phyloP scores from a whole-genome alignment of 2,113 vertebrate species.

The Brienomyrus longianalis region DNA sequence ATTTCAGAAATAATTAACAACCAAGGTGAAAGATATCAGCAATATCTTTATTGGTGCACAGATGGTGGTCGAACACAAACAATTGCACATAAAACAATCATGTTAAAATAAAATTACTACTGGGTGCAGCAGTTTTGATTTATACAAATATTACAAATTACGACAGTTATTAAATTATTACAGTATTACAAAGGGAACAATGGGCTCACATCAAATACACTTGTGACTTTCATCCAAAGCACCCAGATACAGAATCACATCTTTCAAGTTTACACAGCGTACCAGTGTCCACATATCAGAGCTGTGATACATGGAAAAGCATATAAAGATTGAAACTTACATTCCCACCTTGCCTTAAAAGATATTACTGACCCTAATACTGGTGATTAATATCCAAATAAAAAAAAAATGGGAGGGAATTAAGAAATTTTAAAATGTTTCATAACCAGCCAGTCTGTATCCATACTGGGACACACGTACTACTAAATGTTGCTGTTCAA shows the following conservation, averaged over 20 bases:
- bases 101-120: neutral
- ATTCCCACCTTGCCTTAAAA: neutral
- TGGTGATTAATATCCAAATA: neutral
- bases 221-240: neutral
- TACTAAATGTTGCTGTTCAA: no score
- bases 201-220: neutral
- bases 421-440: neutral
- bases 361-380: neutral
- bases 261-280: neutral
- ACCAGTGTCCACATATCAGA: neutral
- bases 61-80: neutral
- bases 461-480: no score
- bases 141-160: neutral
- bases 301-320: neutral
- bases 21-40: neutral
- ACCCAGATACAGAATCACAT: neutral
- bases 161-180: neutral
- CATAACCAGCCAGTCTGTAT: neutral
- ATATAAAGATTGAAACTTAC: neutral
- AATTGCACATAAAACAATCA: neutral
- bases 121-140: neutral
- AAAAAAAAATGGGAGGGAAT: neutral
- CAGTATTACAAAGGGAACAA: neutral
- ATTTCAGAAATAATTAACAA: neutral
- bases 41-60: neutral